Evolutionary conservation across 2,888 invertebrate species (phyloP).

Genomic region (Herminia tarsipennalis): DNA sequence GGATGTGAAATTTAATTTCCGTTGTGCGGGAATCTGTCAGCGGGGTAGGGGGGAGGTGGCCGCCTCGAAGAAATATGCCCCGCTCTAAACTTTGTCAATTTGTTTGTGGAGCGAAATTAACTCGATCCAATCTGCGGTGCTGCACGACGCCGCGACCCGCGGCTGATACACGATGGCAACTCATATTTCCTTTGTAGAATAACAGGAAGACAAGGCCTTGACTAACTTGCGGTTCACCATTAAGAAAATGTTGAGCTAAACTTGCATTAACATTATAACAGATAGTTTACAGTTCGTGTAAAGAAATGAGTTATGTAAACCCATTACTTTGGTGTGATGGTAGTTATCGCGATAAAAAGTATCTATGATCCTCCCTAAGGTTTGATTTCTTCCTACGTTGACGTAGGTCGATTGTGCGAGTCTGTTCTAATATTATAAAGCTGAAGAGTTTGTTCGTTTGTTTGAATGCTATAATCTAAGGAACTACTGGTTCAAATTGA

Average conservation of each 20-base stretch:
- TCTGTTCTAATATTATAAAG: no score
- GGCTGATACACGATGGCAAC: slow-evolving; percentile 63
- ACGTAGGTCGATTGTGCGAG: no score
- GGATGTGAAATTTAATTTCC: slow-evolving; percentile 86
- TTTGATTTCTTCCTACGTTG: no score
- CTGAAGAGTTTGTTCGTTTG: no score
- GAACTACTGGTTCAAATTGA: no score
- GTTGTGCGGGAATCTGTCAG: slow-evolving; percentile 80
- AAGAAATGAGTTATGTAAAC: no score
- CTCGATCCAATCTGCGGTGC: slow-evolving; percentile 83
- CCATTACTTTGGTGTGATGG: no score
- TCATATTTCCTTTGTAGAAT: slow-evolving; percentile 68
- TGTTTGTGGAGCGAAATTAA: slow-evolving; percentile 86
- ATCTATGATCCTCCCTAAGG: no score
- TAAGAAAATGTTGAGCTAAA: slow-evolving; percentile 1
- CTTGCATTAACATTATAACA: neutral
- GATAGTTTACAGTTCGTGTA: no score
- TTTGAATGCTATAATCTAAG: no score
- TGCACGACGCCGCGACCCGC: slow-evolving; percentile 67
- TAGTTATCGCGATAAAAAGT: no score
- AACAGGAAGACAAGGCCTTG: slow-evolving; percentile 57
- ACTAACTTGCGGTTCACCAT: slow-evolving; percentile 31
- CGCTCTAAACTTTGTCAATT: slow-evolving; percentile 86
- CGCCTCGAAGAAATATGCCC: slow-evolving; percentile 82
- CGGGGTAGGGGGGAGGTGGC: slow-evolving; percentile 53